These are phyloP conservation scores for Encarsia formosa DNA, from an alignment of 2,888 invertebrate species.

Conservation along the genomic window DNA sequence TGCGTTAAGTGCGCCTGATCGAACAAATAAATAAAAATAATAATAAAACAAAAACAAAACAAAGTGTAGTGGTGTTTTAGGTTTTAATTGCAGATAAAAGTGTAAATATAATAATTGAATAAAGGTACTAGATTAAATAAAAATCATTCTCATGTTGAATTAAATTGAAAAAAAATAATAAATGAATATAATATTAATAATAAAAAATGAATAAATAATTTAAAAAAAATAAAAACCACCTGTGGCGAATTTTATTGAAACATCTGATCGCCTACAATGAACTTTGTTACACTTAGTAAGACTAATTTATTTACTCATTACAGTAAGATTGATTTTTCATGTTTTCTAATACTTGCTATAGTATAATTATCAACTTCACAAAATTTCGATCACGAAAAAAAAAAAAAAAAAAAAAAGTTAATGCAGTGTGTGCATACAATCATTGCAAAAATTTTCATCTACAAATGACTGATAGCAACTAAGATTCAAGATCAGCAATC, in stretches of 20 bases:
- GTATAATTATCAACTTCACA: conserved; percentile 32
- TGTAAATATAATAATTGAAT: conserved; percentile 45
- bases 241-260: conserved; percentile 21
- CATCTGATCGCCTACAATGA: conserved; percentile 43
- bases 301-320: conserved; percentile 43
- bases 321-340: conserved; percentile 42
- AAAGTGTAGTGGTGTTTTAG: conserved; percentile 23
- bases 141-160: conserved; percentile 22
- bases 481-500: conserved; percentile 44
- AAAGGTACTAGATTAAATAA: conserved; percentile 44
- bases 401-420: conserved; percentile 26
- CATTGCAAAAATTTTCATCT: too few relatives aligned
- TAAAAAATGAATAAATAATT: too few relatives aligned
- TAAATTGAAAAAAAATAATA: conserved; percentile 3
- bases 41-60: conserved; percentile 27
- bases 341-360: conserved; percentile 37
- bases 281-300: conserved; percentile 38
- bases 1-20: too few relatives aligned
- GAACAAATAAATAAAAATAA: conserved; percentile 26
- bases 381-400: conserved; percentile 23
- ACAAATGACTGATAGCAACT: conserved; percentile 48
- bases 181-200: too few relatives aligned
- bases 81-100: conserved; percentile 30
- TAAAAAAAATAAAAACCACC: conserved; percentile 6
- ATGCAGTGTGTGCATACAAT: conserved; percentile 30